Base-by-base conservation (phyloP, 2,888 invertebrate genomes). In the Agrilus mali region DNA sequence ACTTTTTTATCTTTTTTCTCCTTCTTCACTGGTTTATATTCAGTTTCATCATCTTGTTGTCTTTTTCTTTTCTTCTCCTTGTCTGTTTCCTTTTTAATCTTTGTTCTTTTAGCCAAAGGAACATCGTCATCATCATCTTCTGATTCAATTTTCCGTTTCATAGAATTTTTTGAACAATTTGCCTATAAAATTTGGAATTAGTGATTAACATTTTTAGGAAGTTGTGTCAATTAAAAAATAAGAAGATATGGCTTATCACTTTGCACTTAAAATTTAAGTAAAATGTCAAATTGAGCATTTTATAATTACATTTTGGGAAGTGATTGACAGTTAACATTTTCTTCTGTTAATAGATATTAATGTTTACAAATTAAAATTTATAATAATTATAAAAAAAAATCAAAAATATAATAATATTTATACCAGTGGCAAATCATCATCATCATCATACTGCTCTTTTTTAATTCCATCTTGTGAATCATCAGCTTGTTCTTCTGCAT, bases 61-160 rank as follows among this genome's bases (percentile, higher is more conserved):
- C 42, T 40, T 36, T 42, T 14, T 40, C 46, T 45, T 53, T 56
- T 58, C 52, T 61, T 78, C 51, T 74, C 75, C 55, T 78, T 79
- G 57, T 74, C 64, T 53, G 74, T 75, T 55, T 69, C 70, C 44
- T 70, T 71, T 57, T 85, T 84, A 4, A 74, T 61, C 56, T 81
- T 82, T 59, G 84, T 84, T 22, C 82, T 71, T 38, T 75, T 72
- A 12, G 72, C 68, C 43, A 86, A 65, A 15, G 86, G 86, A 32
- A 74, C 56, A 54, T 84, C 83, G 45, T 73, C 74, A 55, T 84
- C 81, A 55, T 75, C 77, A 39, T 80, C 80, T 55, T 22, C 22
- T 22, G 72, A 73, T 40, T 65, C 64, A 2, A 69, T 60, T 60
- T 73, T 74, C 47, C 77, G 67, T 53, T 75, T 70, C 16, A 53